Conservation (phyloP, 2,113 vertebrate species). For the Physeter macrocephalus region DNA sequence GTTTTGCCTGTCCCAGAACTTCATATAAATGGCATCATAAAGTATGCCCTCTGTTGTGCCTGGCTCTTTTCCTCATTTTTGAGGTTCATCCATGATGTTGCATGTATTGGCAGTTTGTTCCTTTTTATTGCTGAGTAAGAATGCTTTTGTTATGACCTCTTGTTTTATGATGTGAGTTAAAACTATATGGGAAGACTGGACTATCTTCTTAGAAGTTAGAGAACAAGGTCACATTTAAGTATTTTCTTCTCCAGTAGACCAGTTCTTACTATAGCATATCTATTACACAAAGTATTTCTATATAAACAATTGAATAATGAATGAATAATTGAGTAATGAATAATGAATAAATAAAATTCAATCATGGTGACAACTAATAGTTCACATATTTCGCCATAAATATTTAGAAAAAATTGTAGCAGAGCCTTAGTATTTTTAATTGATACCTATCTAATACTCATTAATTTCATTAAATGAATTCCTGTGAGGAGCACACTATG, state of each 20-base stretch:
- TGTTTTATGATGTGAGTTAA: background rate
- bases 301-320: background rate
- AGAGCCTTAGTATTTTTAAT: background rate
- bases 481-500: background rate
- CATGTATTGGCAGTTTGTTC: background rate
- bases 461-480: slow-evolving; percentile 14
- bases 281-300: background rate
- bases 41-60: background rate
- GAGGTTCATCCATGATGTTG: background rate
- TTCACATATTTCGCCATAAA: background rate
- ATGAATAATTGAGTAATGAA: background rate
- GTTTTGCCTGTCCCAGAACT: background rate
- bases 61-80: background rate
- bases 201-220: background rate
- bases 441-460: background rate
- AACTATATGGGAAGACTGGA: background rate
- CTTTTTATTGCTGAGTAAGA: background rate
- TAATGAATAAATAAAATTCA: background rate
- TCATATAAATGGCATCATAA: background rate
- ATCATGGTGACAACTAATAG: background rate
- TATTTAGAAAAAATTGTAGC: background rate
- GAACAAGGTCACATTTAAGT: background rate
- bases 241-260: background rate
- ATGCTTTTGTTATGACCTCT: background rate
- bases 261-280: background rate